Conservation (phyloP, 1,140 invertebrate species). For the Probaryconus sp. region DNA sequence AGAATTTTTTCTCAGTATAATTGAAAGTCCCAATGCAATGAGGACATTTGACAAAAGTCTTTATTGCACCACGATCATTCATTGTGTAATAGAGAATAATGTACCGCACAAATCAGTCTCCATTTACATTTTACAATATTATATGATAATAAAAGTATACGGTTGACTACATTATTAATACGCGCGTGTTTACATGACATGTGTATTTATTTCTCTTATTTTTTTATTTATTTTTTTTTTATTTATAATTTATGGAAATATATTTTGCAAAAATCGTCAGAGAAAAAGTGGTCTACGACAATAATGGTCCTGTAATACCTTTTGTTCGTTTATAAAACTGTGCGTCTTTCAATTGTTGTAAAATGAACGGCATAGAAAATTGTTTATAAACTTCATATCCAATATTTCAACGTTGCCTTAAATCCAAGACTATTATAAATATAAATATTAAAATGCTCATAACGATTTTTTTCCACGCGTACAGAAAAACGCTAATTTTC, state of each 20-base stretch:
- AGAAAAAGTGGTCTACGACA: conserved; percentile 54
- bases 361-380: conserved; percentile 59
- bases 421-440: conserved; percentile 56
- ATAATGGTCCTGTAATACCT: conserved; percentile 41
- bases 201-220: too few species aligned
- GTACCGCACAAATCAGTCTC: conserved; percentile 60
- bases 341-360: conserved; percentile 51
- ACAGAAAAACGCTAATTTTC: conserved; percentile 47
- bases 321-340: conserved; percentile 53
- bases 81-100: conserved; percentile 52
- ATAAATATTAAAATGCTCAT: conserved; percentile 51
- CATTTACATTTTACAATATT: conserved; percentile 60
- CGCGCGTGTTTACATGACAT: conserved; percentile 50
- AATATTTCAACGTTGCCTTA: conserved; percentile 59
- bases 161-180: conserved; percentile 57
- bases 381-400: conserved; percentile 60
- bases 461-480: too few species aligned
- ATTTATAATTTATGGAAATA: conserved; percentile 54
- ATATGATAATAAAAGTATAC: conserved; percentile 56
- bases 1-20: too few species aligned
- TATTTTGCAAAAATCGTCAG: conserved; percentile 55
- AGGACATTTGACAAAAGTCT: too few species aligned
- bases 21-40: too few species aligned
- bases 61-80: too few species aligned
- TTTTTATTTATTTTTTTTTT: too few species aligned